Base-by-base conservation (phyloP, 2,888 invertebrate genomes). In the Chironomus tentans region DNA sequence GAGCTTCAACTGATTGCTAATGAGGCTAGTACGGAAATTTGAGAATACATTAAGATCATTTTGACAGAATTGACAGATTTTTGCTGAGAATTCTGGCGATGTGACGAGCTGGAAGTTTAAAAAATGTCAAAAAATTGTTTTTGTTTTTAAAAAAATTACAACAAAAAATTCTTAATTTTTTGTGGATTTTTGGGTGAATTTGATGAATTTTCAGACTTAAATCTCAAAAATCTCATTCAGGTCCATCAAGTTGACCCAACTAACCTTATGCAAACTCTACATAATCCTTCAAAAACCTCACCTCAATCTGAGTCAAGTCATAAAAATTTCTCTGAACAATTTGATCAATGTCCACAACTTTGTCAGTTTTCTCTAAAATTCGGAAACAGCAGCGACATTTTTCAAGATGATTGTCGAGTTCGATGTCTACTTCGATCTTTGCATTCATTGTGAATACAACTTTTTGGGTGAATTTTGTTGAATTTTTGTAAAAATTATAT, bases 21-120 rank as follows among this genome's bases (percentile, higher is more conserved):
- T 13, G 15, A 71, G 24, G 13, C 24, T 50, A 7, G 15, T 50
- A 48, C 71, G 71, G 7, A 56, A 71, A 12, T 50, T 50, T 22
- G 71, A 71, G 50, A 71, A 71, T n/a, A 71, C 50, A 4, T 50
- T 0, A 4, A 71, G 24, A 15, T 71, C 50, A 22, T 56, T 71
- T 2, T 50, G 21, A 3, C 71, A 71, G 13, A 71, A 21, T 4
- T 6, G 10, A 28, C 71, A 71, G 24, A 71, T 71, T 18, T 15
- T 18, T 56, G 56, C 0, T 18, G 56, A 56, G 7, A 15, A 56
- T 1, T 56, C 56, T 56, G 15, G 18, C 0, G 56, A 56, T 18
- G 18, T 18, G 56, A 18, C 5, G 56, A 56, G 56, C 56, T 56
- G 18, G 18, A 56, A 56, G 7, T 7, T 4, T 7, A 56, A 56